These are phyloP conservation scores for Galemys pyrenaicus DNA, from an alignment of 2,113 vertebrate genomes.

Conservation along the genomic window DNA sequence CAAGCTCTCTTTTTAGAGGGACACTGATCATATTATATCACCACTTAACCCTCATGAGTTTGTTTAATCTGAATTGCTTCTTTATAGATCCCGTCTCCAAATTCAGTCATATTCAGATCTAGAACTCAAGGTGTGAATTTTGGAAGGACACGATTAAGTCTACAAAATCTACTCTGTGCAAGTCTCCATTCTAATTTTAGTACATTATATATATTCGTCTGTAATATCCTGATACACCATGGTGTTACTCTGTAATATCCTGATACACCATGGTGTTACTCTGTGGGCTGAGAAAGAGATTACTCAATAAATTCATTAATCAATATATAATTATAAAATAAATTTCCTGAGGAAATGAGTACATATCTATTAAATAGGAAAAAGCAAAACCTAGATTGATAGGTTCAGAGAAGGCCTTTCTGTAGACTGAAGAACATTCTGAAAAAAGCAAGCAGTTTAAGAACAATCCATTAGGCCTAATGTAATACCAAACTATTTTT, in stretches of 20 bases:
- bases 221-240: too few species aligned
- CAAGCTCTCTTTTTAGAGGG: background rate
- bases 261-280: background rate
- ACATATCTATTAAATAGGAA: background rate
- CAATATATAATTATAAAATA: background rate
- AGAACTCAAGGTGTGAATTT: background rate
- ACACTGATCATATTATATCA: background rate
- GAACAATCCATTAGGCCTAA: background rate
- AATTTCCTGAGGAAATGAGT: background rate
- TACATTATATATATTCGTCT: background rate
- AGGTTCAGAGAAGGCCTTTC: background rate
- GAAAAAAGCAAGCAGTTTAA: background rate
- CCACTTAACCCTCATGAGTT: background rate
- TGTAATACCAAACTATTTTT: background rate
- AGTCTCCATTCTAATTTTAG: background rate
- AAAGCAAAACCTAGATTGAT: background rate
- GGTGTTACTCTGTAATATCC: too few species aligned
- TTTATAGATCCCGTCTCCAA: background rate
- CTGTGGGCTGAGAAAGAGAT: background rate
- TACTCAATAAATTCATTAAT: background rate
- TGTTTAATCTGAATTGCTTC: background rate
- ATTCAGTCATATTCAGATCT: background rate
- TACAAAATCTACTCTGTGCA: background rate
- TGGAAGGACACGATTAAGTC: background rate
- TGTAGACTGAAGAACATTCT: background rate